Evolutionary conservation across 2,888 invertebrate species (phyloP).

Genomic region (Uropetala carovei): DNA sequence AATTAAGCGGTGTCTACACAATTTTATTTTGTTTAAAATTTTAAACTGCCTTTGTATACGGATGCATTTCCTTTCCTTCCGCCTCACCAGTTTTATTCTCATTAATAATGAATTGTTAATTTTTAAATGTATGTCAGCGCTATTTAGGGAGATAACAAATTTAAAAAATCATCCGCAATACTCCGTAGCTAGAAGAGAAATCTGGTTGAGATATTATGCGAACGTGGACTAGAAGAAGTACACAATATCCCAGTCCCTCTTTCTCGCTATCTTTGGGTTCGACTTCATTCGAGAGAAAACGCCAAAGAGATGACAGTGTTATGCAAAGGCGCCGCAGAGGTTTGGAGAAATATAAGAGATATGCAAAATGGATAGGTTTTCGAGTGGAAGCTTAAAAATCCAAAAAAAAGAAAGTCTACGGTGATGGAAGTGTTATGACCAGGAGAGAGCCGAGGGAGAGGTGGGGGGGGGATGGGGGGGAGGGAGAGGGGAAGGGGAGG

Average conservation of each 20-base stretch:
- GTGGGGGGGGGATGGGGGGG: background rate
- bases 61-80: background rate
- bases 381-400: constrained; percentile 26
- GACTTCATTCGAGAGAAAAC: background rate
- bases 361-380: constrained; percentile 10
- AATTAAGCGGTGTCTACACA: too few relatives aligned
- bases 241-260: too few relatives aligned
- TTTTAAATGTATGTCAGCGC: too few relatives aligned
- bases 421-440: constrained; percentile 32
- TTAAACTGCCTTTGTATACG: too few relatives aligned
- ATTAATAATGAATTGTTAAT: background rate
- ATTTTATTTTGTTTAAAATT: too few relatives aligned
- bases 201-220: too few relatives aligned
- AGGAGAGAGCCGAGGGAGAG: background rate
- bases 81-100: background rate
- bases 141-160: too few relatives aligned
- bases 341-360: constrained; percentile 16
- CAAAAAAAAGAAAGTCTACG: constrained; percentile 6
- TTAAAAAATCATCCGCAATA: too few relatives aligned
- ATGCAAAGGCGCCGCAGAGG: constrained; percentile 10
- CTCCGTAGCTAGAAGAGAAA: too few relatives aligned
- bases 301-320: background rate
- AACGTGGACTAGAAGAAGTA: too few relatives aligned
- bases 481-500: background rate
- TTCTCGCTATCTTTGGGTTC: too few relatives aligned